Conservation (phyloP, 1,140 invertebrate species). For the Pachyrhynchus sulphureomaculatus region DNA sequence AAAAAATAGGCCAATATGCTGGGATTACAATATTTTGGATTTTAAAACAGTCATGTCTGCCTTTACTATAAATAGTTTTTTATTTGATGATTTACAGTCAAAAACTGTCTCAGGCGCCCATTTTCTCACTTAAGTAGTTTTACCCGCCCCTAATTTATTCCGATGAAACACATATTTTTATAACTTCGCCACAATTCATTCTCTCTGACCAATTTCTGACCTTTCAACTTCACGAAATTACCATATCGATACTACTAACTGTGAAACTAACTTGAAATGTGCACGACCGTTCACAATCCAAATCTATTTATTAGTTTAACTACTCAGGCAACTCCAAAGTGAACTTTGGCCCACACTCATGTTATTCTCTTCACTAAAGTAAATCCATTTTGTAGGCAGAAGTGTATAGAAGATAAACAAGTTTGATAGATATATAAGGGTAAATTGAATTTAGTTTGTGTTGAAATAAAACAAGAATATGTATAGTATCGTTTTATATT, state of each 20-base stretch:
- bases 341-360: conserved; percentile 2
- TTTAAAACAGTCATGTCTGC: too few relatives aligned
- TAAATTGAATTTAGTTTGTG: background rate
- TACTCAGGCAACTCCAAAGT: background rate
- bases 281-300: conserved; percentile 1
- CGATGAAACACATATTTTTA: too few relatives aligned
- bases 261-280: conserved; percentile 3
- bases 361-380: conserved; percentile 8
- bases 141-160: too few relatives aligned
- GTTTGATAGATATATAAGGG: background rate
- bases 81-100: too few relatives aligned
- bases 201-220: conserved; percentile 2
- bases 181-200: too few relatives aligned
- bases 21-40: too few relatives aligned
- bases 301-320: conserved; percentile 16
- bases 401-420: conserved; percentile 8
- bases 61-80: too few relatives aligned
- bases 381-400: conserved; percentile 3
- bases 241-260: conserved; percentile 1
- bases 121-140: too few relatives aligned
- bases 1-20: too few relatives aligned
- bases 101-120: too few relatives aligned
- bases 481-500: background rate
- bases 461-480: too few relatives aligned
- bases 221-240: background rate